These are phyloP conservation scores for Piprites chloris DNA, from an alignment of 2,113 vertebrate species.

Conservation along the genomic window DNA sequence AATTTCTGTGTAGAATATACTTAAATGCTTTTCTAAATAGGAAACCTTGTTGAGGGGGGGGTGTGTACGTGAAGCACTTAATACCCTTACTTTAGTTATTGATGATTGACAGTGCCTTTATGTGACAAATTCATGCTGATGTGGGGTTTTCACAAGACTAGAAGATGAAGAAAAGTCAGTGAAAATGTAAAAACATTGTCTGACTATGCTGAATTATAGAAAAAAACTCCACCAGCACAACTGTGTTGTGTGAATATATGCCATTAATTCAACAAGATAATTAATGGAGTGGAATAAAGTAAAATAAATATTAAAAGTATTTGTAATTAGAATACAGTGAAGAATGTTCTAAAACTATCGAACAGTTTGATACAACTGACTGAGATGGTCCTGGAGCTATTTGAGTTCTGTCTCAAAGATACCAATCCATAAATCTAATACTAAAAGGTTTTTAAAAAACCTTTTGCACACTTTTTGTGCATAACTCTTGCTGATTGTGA, in stretches of 20 bases:
- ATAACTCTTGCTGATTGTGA: not conserved
- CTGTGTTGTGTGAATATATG: not conserved
- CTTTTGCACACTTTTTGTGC: not conserved
- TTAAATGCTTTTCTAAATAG: not conserved
- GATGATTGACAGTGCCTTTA: not conserved
- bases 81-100: not conserved
- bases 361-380: not conserved
- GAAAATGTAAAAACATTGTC: not conserved
- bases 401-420: not conserved
- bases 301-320: not conserved
- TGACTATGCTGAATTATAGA: not conserved
- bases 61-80: not conserved
- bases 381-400: not conserved
- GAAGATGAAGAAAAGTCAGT: not conserved
- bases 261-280: not conserved
- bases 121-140: not conserved
- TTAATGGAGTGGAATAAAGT: not conserved
- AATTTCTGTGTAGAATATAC: not conserved
- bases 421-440: not conserved
- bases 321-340: not conserved
- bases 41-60: not conserved
- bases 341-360: not conserved
- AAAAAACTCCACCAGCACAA: not conserved
- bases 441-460: not conserved
- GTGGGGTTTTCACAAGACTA: not conserved